Base-by-base conservation (phyloP, 1,140 invertebrate genomes). In the Spodoptera litura region DNA sequence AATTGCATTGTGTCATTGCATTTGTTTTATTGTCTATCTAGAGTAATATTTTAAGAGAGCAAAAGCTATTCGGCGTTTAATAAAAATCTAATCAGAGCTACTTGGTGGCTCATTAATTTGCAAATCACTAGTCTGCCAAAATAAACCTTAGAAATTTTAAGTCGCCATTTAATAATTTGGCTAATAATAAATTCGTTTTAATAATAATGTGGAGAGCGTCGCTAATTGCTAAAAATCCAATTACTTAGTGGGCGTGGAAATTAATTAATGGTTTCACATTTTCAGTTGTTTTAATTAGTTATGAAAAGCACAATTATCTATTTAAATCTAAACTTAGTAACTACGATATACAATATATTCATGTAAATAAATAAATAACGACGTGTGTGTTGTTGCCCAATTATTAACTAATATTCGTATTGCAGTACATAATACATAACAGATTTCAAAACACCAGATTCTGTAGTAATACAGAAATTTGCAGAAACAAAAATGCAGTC, bases 191-290 rank as follows among this genome's bases (percentile, higher is more conserved):
- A 44, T 20, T 64, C 61, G 35, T 64, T 64, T 20, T 44, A 44
- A 44, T 44, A 5, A 44, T 44, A 44, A 20, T 64, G n/a, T 25
- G 10, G 61, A 64, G 58, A 35, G 61, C n/a, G 61, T 64, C 35
- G n/a, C 61, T 64, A 64, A 49, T 64, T 49, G 49, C 15, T 64
- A 64, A 64, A 64, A 64, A 64, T 64, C 35, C 61, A 64, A 64
- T 64, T 20, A 20, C 20, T 20, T 64, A 64, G 61, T 49, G 49
- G 15, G 61, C 38, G 61, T 49, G 11, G 61, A 44, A 49, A 44
- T 4, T 64, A 49, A 64, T 44, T 64, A 44, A 49, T 44, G 15
- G 61, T 35, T 64, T 20, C 9, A 64, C 38, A n/a, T 64, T 64
- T 49, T 64, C 38, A 44, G 12, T 56, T 15, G 20, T 25, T 44